Percentiles rank a stretch among this genome's conserved stretches.
phyloP scores from a whole-genome alignment of 2,888 invertebrate genomes.

The Palloptera scutellata region DNA sequence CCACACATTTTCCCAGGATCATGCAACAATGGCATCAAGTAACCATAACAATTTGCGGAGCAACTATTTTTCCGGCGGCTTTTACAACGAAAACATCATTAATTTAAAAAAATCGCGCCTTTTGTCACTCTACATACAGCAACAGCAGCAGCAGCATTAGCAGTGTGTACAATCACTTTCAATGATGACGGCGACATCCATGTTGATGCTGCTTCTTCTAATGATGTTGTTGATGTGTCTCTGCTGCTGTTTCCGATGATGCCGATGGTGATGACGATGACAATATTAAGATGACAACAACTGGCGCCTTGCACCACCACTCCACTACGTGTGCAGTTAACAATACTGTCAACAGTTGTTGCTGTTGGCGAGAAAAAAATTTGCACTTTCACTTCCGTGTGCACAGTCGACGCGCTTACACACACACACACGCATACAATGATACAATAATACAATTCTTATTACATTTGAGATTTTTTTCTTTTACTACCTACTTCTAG shows the following conservation, averaged over 20 bases:
- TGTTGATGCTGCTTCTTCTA: constrained; percentile 33
- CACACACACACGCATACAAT: neutral
- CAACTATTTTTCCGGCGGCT: constrained; percentile 6
- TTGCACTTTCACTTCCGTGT: constrained; percentile 33
- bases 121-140: constrained; percentile 23
- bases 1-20: constrained; percentile 35
- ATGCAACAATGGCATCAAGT: neutral
- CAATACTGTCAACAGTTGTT: constrained; percentile 43
- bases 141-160: constrained; percentile 2
- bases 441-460: too few relatives aligned
- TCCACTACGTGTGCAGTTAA: neutral
- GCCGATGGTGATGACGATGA: constrained; percentile 28
- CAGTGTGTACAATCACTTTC: neutral
- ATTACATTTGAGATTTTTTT: too few relatives aligned
- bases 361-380: constrained; percentile 6
- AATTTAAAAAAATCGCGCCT: constrained; percentile 47
- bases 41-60: constrained; percentile 23
- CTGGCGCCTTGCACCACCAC: too few relatives aligned
- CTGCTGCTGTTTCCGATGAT: constrained; percentile 45
- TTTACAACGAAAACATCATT: constrained; percentile 51
- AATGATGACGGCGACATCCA: constrained; percentile 27
- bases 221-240: constrained; percentile 26
- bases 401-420: neutral
- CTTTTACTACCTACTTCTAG: too few relatives aligned
- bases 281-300: too few relatives aligned